These are phyloP conservation scores for Otocyon megalotis DNA, from an alignment of 2,113 vertebrate species.

Conservation along the genomic window DNA sequence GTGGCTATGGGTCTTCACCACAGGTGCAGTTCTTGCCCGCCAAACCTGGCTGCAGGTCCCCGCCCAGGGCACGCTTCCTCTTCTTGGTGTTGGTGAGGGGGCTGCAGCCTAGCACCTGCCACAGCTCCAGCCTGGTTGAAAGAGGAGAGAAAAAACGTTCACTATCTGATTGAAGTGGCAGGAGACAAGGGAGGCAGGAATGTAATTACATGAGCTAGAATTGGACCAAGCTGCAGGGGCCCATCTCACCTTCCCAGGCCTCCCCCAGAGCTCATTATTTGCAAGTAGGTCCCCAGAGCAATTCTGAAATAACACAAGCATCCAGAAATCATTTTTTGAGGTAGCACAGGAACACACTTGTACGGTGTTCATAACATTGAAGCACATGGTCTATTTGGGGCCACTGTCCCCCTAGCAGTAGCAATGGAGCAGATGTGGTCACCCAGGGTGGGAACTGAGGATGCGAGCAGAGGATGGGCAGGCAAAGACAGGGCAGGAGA, in stretches of 20 bases:
- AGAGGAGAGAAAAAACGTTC: background rate
- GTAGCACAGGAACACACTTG: background rate
- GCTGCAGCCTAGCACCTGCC: background rate
- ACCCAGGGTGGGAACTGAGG: background rate
- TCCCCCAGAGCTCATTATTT: slow-evolving; percentile 20
- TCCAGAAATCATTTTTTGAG: background rate
- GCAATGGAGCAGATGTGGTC: background rate
- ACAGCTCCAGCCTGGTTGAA: background rate
- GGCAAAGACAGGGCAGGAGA: background rate
- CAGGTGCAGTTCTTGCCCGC: background rate
- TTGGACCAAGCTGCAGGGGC: background rate
- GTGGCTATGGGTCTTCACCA: background rate
- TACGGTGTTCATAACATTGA: accelerated
- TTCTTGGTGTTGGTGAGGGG: background rate
- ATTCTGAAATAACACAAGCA: slow-evolving; percentile 27
- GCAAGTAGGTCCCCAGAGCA: slow-evolving; percentile 2
- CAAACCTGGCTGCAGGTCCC: background rate
- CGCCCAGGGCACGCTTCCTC: background rate
- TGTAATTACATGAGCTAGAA: slow-evolving; percentile 69
- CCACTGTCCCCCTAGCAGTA: background rate
- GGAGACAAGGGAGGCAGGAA: background rate
- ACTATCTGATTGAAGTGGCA: background rate
- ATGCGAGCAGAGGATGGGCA: accelerated
- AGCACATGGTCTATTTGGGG: background rate
- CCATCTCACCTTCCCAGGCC: background rate